Percentiles rank a stretch among this genome's conserved stretches.
Evolutionary conservation across 1,140 invertebrate genomes (phyloP).

Genomic region (Solenopsis fugax): DNA sequence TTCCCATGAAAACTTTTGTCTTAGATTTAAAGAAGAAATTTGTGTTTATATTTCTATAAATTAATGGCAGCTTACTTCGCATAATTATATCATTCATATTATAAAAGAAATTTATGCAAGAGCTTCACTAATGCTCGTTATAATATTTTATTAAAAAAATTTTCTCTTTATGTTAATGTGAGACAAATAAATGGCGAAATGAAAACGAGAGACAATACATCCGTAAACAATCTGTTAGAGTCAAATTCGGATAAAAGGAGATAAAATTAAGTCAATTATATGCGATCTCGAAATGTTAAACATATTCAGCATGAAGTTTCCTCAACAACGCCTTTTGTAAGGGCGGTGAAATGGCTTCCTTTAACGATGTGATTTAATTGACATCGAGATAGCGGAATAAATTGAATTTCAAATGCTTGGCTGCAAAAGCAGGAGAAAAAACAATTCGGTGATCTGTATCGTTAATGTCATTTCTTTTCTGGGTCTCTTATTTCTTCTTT

Average conservation of each 20-base stretch:
- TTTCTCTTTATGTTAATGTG: neutral
- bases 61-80: neutral
- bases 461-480: neutral
- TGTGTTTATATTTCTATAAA: neutral
- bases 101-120: neutral
- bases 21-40: constrained; percentile 4
- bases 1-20: neutral
- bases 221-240: constrained; percentile 6
- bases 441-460: neutral
- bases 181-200: neutral
- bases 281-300: constrained; percentile 37
- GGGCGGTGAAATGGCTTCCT: neutral
- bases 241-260: constrained; percentile 30
- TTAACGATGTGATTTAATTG: constrained; percentile 42
- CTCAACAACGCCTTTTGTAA: neutral
- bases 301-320: constrained; percentile 32
- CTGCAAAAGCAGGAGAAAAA: constrained; percentile 13
- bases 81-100: neutral
- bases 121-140: neutral
- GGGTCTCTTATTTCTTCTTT: neutral
- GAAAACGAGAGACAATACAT: neutral
- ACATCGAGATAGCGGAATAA: constrained; percentile 38
- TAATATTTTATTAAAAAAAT: neutral
- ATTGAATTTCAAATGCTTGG: constrained; percentile 51
- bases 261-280: constrained; percentile 47